Evolutionary conservation across 1,140 invertebrate species (phyloP), one percentile per base, ranked within the genome.

Genomic region (Monochamus saltuarius): DNA sequence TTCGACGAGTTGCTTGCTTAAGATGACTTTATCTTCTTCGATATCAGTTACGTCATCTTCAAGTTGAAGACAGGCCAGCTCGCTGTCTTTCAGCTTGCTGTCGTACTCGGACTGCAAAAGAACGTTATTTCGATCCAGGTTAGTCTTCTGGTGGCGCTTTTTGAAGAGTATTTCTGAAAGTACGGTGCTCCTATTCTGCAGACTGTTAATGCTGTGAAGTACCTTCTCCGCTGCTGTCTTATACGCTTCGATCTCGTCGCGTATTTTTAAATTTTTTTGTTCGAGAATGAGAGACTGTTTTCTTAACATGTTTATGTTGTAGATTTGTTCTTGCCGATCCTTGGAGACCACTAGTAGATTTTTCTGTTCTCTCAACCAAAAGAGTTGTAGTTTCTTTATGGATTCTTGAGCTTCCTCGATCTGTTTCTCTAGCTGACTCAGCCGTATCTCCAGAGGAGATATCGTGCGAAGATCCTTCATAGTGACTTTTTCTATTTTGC

Each of bases 241-340:
- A 2, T 86, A 78, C 17, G 80, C 77, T 17, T 86, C 83, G 1
- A 87, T 71, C 40, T 89, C 83, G 56, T 82, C 80, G 39, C 87
- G 83, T 6, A 89, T 77, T 64, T 87, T 86, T 54, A 87, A 75
- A 50, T 85, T 86, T 59, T 90, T 90, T 65, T 90, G 85, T 36
- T 89, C 86, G 73, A 90, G 83, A 46, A 91, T 85, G 68, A 87
- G 82, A 19, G 88, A 83, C 69, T 91, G 87, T 77, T 90, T 90
- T 40, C 82, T 82, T 8, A 88, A 76, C 14, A 88, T 75, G 70
- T 85, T 85, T 42, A 88, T 81, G 64, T 89, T 83, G 22, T 83
- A 77, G 0, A 89, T 68, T 63, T 89, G 83, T 59, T 80, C 73
- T 62, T 86, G 84, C 67, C 87, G 79, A 63, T 90, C 82, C 59